A percentile compares a stretch with the other conserved stretches of the same genome.
These are phyloP conservation scores for Macquaria australasica DNA, from an alignment of 2,113 vertebrate genomes.

Conservation along the genomic window DNA sequence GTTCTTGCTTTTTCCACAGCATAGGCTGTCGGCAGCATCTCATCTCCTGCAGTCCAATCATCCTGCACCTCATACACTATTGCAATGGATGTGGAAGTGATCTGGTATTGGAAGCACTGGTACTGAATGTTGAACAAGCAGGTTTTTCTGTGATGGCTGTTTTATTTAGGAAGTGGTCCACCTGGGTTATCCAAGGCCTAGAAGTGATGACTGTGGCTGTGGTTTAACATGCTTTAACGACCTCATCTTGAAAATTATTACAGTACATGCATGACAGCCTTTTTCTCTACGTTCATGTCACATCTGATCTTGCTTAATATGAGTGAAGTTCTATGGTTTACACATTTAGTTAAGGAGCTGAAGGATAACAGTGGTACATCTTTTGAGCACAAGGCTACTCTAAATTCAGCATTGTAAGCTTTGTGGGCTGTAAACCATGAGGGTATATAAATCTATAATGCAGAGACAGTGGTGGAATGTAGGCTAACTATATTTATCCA, in stretches of 20 bases:
- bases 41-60: background rate
- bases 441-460: background rate
- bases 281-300: background rate
- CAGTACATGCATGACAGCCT: background rate
- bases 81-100: background rate
- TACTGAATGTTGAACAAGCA: background rate
- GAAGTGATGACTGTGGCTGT: background rate
- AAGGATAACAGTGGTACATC: background rate
- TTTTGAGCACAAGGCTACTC: background rate
- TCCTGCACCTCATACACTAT: background rate
- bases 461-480: background rate
- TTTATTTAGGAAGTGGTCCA: background rate
- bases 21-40: background rate
- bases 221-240: background rate
- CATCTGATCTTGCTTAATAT: background rate
- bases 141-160: background rate
- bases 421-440: background rate
- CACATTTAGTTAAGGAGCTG: background rate
- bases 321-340: background rate
- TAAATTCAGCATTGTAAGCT: background rate
- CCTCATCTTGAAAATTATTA: background rate
- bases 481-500: background rate
- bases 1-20: background rate
- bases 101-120: too few species aligned
- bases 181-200: background rate